phyloP scores from a whole-genome alignment of 1,140 invertebrate genomes.

The Zaprionus ornatus region DNA sequence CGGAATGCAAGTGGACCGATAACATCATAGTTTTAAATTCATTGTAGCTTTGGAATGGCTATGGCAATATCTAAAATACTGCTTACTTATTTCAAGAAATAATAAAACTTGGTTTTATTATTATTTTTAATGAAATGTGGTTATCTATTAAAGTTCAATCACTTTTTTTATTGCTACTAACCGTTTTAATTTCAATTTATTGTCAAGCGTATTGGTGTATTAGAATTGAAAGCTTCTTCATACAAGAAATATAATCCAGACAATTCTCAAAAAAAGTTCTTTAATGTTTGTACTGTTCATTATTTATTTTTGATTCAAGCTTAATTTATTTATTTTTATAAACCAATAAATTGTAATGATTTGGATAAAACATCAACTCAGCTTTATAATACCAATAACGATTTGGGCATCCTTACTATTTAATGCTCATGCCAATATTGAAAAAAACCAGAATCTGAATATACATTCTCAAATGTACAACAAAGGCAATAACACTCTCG shows the following conservation, averaged over 20 bases:
- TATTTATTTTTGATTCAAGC: not conserved
- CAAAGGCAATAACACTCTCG: not conserved
- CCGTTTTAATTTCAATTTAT: too few species aligned
- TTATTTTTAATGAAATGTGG: too few species aligned
- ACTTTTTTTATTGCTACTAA: too few species aligned
- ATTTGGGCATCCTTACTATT: not conserved
- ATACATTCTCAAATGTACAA: not conserved
- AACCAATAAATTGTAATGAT: not conserved
- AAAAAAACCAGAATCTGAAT: not conserved
- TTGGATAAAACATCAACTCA: not conserved
- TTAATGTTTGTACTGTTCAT: slow-evolving; percentile 15
- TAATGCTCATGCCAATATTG: not conserved
- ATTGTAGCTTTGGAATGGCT: too few species aligned
- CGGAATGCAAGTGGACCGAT: too few species aligned
- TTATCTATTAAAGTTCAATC: too few species aligned
- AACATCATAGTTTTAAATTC: too few species aligned
- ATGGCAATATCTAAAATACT: too few species aligned
- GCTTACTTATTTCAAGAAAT: too few species aligned
- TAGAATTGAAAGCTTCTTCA: not conserved
- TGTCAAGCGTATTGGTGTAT: not conserved
- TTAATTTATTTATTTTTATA: not conserved
- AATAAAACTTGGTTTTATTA: too few species aligned
- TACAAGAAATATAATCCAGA: not conserved
- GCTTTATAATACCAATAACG: not conserved
- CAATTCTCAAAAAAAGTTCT: slow-evolving; percentile 5